phyloP scores from a whole-genome alignment of 2,797 vertebrate genomes.

The Tinamus major region DNA sequence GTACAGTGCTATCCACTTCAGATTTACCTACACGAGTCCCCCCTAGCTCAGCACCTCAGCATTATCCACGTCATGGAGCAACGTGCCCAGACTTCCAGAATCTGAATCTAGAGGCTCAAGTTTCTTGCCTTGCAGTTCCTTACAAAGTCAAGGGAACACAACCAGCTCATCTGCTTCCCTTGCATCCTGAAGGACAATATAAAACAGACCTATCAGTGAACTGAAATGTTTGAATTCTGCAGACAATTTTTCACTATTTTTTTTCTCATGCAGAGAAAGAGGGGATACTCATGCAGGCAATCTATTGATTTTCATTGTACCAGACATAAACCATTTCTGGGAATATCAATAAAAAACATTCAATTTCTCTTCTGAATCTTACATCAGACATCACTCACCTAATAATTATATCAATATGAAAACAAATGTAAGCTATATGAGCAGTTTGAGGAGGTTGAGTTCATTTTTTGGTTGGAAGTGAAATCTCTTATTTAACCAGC shows the following conservation, averaged over 20 bases:
- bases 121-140: background rate
- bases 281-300: background rate
- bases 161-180: background rate
- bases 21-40: background rate
- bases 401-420: background rate
- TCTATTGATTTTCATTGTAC: background rate
- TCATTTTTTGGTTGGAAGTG: background rate
- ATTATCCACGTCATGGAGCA: background rate
- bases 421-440: background rate
- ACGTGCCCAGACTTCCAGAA: background rate
- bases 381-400: background rate
- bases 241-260: background rate
- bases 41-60: background rate
- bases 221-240: background rate
- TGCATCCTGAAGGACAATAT: background rate
- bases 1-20: background rate
- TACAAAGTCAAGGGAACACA: background rate
- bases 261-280: background rate
- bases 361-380: background rate
- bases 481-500: background rate
- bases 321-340: background rate
- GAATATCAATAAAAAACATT: background rate
- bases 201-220: background rate
- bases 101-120: accelerated
- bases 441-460: background rate